A percentile compares a stretch with the other conserved stretches of the same genome.
Conservation (phyloP, 2,113 vertebrate genomes). For the Donacobius atricapilla region DNA sequence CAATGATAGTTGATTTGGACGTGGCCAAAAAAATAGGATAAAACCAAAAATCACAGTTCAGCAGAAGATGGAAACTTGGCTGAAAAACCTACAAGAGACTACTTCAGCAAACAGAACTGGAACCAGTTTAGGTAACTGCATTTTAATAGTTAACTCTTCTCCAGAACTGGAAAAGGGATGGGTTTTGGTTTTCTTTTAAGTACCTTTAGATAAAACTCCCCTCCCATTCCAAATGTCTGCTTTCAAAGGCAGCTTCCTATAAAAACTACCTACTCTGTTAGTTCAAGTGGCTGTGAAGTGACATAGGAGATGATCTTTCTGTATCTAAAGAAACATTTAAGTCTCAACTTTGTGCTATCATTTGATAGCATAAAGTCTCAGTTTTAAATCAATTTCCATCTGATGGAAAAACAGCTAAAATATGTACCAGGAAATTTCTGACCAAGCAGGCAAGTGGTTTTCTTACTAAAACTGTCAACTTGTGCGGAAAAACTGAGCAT, state of each 20-base stretch:
- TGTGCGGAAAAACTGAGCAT: neutral
- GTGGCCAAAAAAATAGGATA: accelerated
- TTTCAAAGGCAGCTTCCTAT: neutral
- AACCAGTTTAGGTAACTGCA: neutral
- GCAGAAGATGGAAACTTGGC: neutral
- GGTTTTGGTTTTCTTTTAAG: neutral
- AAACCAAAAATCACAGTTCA: neutral
- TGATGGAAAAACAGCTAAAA: neutral
- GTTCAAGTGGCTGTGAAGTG: neutral
- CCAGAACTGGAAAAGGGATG: neutral
- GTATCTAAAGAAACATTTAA: neutral
- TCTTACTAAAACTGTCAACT: neutral
- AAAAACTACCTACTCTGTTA: neutral
- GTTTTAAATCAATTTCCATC: neutral
- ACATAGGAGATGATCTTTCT: neutral
- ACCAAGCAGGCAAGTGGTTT: neutral
- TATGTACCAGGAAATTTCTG: neutral
- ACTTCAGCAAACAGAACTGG: neutral
- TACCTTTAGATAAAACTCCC: neutral
- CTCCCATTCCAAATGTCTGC: neutral
- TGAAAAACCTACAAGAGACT: neutral
- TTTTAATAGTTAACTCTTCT: neutral
- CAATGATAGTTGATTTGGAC: neutral
- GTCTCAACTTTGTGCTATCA: neutral
- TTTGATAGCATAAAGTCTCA: neutral